A percentile compares a stretch with the other conserved stretches of the same genome.
Conservation (phyloP, 2,888 invertebrate genomes). For the Watsonalla cultraria region DNA sequence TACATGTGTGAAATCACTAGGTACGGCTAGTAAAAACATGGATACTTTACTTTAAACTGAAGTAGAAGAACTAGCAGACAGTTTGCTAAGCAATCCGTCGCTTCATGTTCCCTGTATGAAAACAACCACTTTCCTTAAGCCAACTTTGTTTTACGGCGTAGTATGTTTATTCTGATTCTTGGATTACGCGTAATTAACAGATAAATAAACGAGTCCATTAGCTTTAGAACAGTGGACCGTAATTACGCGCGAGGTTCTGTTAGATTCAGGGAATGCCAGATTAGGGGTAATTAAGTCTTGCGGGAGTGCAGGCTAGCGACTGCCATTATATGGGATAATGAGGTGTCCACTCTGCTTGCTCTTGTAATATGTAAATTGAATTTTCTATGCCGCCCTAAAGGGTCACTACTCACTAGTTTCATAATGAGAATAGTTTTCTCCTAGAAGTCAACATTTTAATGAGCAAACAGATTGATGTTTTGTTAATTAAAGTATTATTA, state of each 20-base stretch:
- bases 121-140: neutral
- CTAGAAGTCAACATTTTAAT: neutral
- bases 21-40: too few species aligned
- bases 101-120: neutral
- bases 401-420: conserved; percentile 43
- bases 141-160: conserved; percentile 1
- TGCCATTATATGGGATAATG: conserved; percentile 72
- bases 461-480: neutral
- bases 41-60: too few species aligned
- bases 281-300: conserved; percentile 72
- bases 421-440: conserved; percentile 1
- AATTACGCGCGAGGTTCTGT: conserved; percentile 63
- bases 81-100: too few species aligned
- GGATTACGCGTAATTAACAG: conserved; percentile 50
- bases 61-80: too few species aligned
- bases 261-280: conserved; percentile 67
- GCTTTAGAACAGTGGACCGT: conserved; percentile 60
- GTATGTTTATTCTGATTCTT: conserved; percentile 21
- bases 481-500: too few species aligned
- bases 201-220: conserved; percentile 67
- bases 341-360: conserved; percentile 67
- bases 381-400: conserved; percentile 50
- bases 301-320: conserved; percentile 58
- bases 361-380: conserved; percentile 73
- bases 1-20: too few species aligned